Evolutionary conservation across 2,888 invertebrate species (phyloP), one percentile per base, ranked within the genome.

Genomic region (Dryobota labecula): DNA sequence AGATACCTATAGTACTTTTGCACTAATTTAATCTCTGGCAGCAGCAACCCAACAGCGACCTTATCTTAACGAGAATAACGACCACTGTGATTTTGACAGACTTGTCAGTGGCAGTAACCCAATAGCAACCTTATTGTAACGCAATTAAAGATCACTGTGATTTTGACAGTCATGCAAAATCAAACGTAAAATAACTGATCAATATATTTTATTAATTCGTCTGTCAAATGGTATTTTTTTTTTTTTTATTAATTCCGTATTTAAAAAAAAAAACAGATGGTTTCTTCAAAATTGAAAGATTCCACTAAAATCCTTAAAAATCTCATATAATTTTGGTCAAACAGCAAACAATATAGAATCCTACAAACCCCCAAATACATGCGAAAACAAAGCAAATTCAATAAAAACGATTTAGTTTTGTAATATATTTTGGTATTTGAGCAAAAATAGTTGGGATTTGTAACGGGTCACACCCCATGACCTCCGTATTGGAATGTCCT

Each of bases 391-490:
- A n/a, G 6, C 9, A 60, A 73, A 47, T 53, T 62, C 11, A 47
- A 63, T 27, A 36, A 67, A 56, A 76, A 60, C n/a, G 13, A 27
- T 62, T 33, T n/a, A 49, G 62, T 43, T 56, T 49, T 45, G 65
- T 66, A 78, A 80, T 76, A 67, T 57, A 63, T 80, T 60, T 66
- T 56, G 71, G 66, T 27, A 51, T 62, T 60, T 68, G 36, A 49
- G 30, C 11, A 43, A 30, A 61, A 76, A 78, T 80, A 61, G 60
- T 80, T 78, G 76, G 71, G 9, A 80, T 70, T 56, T 70, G 43
- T 64, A 63, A 54, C 20, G 66, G 80, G 63, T 70, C 70, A 24
- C 58, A 45, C 27, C 49, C 51, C 61, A 47, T 30, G 43, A 38
- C 54, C 63, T 56, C 27, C 43, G 9, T 41, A 54, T 60, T 24